Evolutionary conservation across 2,888 invertebrate genomes (phyloP).

Genomic region (Noctua comes): DNA sequence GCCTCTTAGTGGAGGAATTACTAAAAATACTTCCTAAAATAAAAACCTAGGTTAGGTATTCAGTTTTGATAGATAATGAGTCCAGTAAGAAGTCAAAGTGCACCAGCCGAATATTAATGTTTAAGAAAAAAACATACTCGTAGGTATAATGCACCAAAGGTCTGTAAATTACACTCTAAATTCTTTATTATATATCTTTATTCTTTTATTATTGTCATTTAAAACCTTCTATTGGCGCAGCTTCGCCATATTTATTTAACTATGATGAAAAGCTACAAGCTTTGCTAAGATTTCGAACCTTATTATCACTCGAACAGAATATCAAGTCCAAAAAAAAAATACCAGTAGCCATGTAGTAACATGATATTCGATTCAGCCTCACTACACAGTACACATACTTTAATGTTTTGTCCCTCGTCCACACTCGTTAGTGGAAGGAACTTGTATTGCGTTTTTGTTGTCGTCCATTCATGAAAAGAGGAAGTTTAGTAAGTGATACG

Average conservation of each 20-base stretch:
- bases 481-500: constrained; percentile 29
- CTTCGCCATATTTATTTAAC: no score
- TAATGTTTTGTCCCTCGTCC: constrained; percentile 32
- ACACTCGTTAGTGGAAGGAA: constrained; percentile 48
- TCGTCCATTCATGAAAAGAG: constrained; percentile 50
- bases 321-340: not conserved
- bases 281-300: not conserved
- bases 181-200: no score
- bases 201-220: no score
- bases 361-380: constrained; percentile 7
- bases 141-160: no score
- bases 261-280: no score
- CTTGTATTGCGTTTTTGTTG: constrained; percentile 37
- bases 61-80: no score
- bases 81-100: no score
- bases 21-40: not conserved
- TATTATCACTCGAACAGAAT: not conserved
- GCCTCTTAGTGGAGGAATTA: not conserved
- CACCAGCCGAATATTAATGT: not conserved
- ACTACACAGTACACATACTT: constrained; percentile 19
- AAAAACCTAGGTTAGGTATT: no score
- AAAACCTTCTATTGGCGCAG: no score
- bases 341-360: not conserved
- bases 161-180: not conserved
- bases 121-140: not conserved